Evolutionary conservation across 1,140 invertebrate genomes (phyloP).

Genomic region (Zaprionus lachaisei): DNA sequence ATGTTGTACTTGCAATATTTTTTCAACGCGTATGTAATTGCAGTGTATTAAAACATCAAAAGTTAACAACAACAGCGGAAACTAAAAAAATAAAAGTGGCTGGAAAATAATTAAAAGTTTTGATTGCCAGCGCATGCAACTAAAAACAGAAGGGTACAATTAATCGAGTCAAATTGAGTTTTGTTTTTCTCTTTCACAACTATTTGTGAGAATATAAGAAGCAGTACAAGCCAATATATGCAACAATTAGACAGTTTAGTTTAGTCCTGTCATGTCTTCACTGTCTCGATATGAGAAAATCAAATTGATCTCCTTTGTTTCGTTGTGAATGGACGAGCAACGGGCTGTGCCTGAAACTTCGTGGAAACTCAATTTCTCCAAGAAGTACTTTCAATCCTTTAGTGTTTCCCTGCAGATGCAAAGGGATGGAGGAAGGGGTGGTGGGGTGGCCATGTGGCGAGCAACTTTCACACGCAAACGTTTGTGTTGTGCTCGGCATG

Average conservation of each 20-base stretch:
- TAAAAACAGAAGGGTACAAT: constrained; percentile 47
- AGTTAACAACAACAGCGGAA: constrained; percentile 51
- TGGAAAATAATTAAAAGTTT: constrained; percentile 71
- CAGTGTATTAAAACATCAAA: constrained; percentile 76
- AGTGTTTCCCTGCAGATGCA: background rate
- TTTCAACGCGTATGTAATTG: constrained; percentile 50
- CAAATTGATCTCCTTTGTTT: constrained; percentile 59
- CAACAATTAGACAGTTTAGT: background rate
- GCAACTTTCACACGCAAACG: constrained; percentile 52
- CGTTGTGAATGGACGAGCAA: constrained; percentile 32
- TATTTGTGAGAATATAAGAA: background rate
- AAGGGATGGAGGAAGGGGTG: background rate
- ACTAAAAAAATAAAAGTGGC: constrained; percentile 9
- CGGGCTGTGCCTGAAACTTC: constrained; percentile 28
- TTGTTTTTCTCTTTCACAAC: constrained; percentile 3
- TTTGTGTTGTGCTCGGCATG: constrained; percentile 55
- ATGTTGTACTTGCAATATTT: constrained; percentile 25
- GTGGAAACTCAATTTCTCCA: constrained; percentile 8
- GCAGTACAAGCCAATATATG: background rate
- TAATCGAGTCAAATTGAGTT: constrained; percentile 55
- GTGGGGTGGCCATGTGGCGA: constrained; percentile 34
- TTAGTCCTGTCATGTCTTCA: background rate
- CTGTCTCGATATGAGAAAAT: constrained; percentile 54
- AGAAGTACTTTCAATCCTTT: constrained; percentile 33
- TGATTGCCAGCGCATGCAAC: constrained; percentile 58